A percentile compares a stretch with the other conserved stretches of the same genome.
These are phyloP conservation scores for Ceyx cyanopectus DNA, from an alignment of 2,113 vertebrate genomes.

Conservation along the genomic window DNA sequence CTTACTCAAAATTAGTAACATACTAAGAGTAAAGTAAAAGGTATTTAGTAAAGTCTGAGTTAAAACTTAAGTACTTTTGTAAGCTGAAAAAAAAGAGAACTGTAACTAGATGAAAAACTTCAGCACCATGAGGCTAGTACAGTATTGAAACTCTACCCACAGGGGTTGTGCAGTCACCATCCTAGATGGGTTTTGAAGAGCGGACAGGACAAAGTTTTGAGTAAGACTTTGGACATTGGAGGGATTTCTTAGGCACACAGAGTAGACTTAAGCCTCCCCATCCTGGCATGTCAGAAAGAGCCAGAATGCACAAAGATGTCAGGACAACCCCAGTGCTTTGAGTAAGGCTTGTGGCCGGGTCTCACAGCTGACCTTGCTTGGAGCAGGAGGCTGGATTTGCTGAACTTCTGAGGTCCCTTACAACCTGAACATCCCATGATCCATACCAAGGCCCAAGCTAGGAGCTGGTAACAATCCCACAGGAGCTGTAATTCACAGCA, in stretches of 20 bases:
- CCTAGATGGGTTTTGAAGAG: background rate
- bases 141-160: background rate
- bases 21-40: background rate
- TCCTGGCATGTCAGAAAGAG: no score
- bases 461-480: rapidly evolving
- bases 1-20: background rate
- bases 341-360: background rate
- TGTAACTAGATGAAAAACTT: background rate
- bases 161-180: background rate
- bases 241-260: no score
- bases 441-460: no score
- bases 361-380: background rate
- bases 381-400: background rate
- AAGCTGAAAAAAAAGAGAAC: background rate
- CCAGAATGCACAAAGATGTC: no score
- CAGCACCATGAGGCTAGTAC: background rate
- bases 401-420: background rate
- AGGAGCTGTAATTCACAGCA: background rate
- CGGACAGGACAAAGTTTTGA: background rate
- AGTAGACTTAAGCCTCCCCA: no score
- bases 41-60: background rate
- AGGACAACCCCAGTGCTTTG: no score
- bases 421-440: background rate
- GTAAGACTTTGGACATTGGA: background rate
- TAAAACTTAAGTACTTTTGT: background rate